These are phyloP conservation scores for Noctuana brunneofusca DNA, from an alignment of 2,888 invertebrate species.

Conservation along the genomic window DNA sequence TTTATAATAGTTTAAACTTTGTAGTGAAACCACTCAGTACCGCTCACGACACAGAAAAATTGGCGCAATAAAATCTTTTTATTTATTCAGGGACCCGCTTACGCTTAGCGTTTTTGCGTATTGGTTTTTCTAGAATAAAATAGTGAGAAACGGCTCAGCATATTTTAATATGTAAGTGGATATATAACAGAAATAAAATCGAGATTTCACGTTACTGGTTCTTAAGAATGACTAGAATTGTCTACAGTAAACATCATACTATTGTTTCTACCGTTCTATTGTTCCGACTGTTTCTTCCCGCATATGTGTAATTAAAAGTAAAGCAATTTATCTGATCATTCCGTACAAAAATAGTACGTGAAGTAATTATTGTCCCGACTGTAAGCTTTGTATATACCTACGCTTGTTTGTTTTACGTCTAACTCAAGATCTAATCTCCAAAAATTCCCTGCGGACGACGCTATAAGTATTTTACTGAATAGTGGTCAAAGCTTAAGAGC, in stretches of 20 bases:
- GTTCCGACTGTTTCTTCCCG: too few relatives aligned
- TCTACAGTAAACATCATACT: background rate
- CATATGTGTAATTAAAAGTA: background rate
- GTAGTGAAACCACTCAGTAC: slow-evolving; percentile 37
- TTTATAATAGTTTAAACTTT: slow-evolving; percentile 48
- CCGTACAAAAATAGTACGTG: background rate
- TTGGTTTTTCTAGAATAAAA: slow-evolving; percentile 22
- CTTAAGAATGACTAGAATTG: background rate
- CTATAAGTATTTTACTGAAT: slow-evolving; percentile 32
- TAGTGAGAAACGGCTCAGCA: background rate
- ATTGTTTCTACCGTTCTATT: too few relatives aligned
- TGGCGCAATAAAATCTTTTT: slow-evolving; percentile 26
- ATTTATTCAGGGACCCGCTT: slow-evolving; percentile 24
- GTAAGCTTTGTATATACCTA: slow-evolving; percentile 13
- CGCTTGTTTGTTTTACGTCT: slow-evolving; percentile 27
- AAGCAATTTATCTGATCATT: background rate
- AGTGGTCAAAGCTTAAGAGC: slow-evolving; percentile 33
- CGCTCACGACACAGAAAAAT: slow-evolving; percentile 32
- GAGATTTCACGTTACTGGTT: background rate
- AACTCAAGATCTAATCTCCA: slow-evolving; percentile 28
- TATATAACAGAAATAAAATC: background rate
- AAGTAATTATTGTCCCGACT: background rate
- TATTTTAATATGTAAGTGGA: background rate
- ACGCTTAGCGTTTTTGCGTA: slow-evolving; percentile 19
- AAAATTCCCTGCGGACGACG: slow-evolving; percentile 19